These are phyloP conservation scores for Lasioglossum marginatum DNA, from an alignment of 2,888 invertebrate species.

Conservation along the genomic window DNA sequence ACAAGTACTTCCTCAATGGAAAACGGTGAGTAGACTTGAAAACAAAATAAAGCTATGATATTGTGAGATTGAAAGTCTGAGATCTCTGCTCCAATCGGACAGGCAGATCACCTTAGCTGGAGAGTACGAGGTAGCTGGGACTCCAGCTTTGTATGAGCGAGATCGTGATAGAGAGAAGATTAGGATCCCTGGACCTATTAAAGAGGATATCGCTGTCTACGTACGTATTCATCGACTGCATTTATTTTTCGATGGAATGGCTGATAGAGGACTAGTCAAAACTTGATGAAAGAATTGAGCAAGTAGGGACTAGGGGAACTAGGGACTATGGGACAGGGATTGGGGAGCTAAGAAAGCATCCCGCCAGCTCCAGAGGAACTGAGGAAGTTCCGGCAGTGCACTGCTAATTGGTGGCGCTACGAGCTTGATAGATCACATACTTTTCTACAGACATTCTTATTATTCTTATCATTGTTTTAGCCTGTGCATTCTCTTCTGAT, in stretches of 20 bases:
- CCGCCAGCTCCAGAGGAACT: too few species aligned
- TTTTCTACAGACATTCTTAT: background rate
- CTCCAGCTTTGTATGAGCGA: constrained; percentile 85
- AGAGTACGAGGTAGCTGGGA: constrained; percentile 85
- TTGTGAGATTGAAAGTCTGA: background rate
- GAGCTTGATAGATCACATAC: too few species aligned
- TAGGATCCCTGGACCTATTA: constrained; percentile 87
- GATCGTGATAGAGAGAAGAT: constrained; percentile 86
- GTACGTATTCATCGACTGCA: constrained; percentile 82
- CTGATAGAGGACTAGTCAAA: background rate
- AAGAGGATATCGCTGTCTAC: constrained; percentile 87
- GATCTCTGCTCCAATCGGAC: constrained; percentile 50
- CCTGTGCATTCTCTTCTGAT: background rate
- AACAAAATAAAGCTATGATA: background rate
- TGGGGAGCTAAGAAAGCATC: background rate
- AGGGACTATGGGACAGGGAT: background rate
- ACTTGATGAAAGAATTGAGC: background rate
- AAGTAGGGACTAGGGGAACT: background rate
- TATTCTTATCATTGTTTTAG: background rate
- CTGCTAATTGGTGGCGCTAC: too few species aligned
- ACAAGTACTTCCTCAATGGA: constrained; percentile 87
- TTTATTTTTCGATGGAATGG: background rate
- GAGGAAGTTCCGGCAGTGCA: too few species aligned
- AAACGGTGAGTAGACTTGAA: constrained; percentile 85
- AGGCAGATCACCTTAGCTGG: constrained; percentile 84